Percentiles rank a stretch among this genome's conserved stretches.
These are phyloP conservation scores for Blastobasis lacticolella DNA, from an alignment of 2,888 invertebrate genomes.

Conservation along the genomic window DNA sequence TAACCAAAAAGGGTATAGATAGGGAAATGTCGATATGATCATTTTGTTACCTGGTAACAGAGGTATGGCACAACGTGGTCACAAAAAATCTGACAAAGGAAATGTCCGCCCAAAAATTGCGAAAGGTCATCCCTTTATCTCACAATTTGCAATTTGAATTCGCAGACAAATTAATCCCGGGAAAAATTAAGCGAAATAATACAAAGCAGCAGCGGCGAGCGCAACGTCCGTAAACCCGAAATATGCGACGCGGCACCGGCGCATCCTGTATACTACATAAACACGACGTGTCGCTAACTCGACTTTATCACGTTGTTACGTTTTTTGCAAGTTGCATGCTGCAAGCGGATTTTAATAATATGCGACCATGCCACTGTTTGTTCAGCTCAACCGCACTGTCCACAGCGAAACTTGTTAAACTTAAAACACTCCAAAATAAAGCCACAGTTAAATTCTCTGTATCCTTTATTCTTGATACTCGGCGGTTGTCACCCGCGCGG, in stretches of 20 bases:
- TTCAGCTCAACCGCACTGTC: not conserved
- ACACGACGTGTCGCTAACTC: slow-evolving; percentile 22
- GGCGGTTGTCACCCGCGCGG: too few relatives aligned
- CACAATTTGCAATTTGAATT: slow-evolving; percentile 69
- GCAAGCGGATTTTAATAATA: slow-evolving; percentile 14
- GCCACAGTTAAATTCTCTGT: too few relatives aligned
- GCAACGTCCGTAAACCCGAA: slow-evolving; percentile 40
- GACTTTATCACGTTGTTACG: slow-evolving; percentile 26
- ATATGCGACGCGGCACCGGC: slow-evolving; percentile 53
- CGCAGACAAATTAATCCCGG: slow-evolving; percentile 68
- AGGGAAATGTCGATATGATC: too few relatives aligned
- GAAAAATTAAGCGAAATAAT: slow-evolving; percentile 61
- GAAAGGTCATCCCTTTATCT: slow-evolving; percentile 60
- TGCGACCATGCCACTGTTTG: slow-evolving; percentile 11
- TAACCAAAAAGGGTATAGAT: too few relatives aligned
- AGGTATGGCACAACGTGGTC: too few relatives aligned
- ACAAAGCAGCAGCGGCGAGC: slow-evolving; percentile 30
- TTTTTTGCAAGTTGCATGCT: slow-evolving; percentile 14
- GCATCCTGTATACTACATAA: slow-evolving; percentile 13
- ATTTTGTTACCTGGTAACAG: too few relatives aligned
- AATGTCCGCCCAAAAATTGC: slow-evolving; percentile 29
- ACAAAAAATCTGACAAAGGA: slow-evolving; percentile 14
- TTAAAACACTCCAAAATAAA: too few relatives aligned
- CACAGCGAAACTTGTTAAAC: slow-evolving; percentile 1
- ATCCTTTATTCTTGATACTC: too few relatives aligned